Evolutionary conservation across 2,113 vertebrate genomes (phyloP).

Genomic region (Eolophus roseicapilla): DNA sequence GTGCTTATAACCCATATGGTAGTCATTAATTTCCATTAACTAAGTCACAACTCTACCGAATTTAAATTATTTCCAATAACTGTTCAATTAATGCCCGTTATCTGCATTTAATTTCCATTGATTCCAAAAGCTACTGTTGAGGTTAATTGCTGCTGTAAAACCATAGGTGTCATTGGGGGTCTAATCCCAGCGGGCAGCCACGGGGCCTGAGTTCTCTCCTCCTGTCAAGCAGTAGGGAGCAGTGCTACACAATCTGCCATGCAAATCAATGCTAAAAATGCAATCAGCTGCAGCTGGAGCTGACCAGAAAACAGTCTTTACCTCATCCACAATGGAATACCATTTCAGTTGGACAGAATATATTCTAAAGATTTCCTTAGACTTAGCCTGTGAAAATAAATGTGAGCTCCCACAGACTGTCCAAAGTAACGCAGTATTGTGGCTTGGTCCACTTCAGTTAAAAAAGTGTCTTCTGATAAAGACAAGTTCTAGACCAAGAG

Average conservation of each 20-base stretch:
- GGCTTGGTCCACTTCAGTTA: not conserved
- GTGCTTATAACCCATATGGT: not conserved
- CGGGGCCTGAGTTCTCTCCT: not conserved
- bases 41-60: not conserved
- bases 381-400: not conserved
- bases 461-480: not conserved
- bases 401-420: not conserved
- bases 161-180: not conserved
- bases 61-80: constrained; percentile 54
- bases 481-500: not conserved
- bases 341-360: not conserved
- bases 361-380: not conserved
- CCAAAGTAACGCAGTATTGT: not conserved
- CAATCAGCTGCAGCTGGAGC: constrained; percentile 18
- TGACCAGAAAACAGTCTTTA: not conserved
- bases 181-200: not conserved
- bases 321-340: not conserved
- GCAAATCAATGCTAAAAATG: constrained; percentile 23
- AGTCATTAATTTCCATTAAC: constrained; percentile 57
- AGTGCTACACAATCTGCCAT: not conserved
- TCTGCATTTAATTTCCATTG: constrained; percentile 55
- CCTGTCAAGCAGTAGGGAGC: constrained; percentile 2
- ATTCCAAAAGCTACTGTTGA: constrained; percentile 31
- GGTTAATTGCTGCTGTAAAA: constrained; percentile 5
- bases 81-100: constrained; percentile 14